These are phyloP conservation scores for Liopterus haemorrhoidalis DNA, from an alignment of 2,888 invertebrate species.

Conservation along the genomic window DNA sequence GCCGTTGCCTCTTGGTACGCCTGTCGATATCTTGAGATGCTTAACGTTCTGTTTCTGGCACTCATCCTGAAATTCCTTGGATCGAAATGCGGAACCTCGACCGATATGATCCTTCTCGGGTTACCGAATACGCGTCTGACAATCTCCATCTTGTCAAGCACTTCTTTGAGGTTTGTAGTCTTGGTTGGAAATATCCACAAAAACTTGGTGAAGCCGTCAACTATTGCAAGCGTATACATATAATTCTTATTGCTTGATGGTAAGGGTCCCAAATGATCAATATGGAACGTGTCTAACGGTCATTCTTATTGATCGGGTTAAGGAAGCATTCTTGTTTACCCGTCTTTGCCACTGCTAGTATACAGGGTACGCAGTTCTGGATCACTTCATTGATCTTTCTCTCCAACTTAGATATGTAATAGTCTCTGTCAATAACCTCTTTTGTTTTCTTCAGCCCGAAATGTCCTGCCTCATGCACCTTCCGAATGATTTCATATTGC, in stretches of 20 bases:
- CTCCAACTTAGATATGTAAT: conserved; percentile 21
- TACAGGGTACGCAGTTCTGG: conserved; percentile 21
- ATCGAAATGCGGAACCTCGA: conserved; percentile 17
- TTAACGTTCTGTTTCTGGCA: conserved; percentile 17
- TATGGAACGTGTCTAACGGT: conserved; percentile 18
- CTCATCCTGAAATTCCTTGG: conserved; percentile 11
- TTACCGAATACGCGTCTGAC: conserved; percentile 18
- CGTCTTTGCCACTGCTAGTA: conserved; percentile 22
- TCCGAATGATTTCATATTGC: conserved; percentile 20
- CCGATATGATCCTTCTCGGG: conserved; percentile 16
- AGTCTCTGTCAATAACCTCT: conserved; percentile 15
- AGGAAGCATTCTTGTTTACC: conserved; percentile 18
- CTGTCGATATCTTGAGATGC: conserved; percentile 19
- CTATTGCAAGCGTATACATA: conserved; percentile 19
- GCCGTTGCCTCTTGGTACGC: conserved; percentile 23
- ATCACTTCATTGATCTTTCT: conserved; percentile 21
- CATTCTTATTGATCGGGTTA: conserved; percentile 16
- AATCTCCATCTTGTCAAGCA: conserved; percentile 11
- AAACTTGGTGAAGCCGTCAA: conserved; percentile 23
- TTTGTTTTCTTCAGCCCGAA: conserved; percentile 22
- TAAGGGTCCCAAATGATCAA: conserved; percentile 24
- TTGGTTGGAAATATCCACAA: conserved; percentile 23
- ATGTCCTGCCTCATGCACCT: conserved; percentile 22
- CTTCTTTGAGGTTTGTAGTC: conserved; percentile 17
- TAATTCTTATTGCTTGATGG: conserved; percentile 16